A percentile compares a stretch with the other conserved stretches of the same genome.
These are phyloP conservation scores for Hybognathus amarus DNA, from an alignment of 2,797 vertebrate species.

Conservation along the genomic window DNA sequence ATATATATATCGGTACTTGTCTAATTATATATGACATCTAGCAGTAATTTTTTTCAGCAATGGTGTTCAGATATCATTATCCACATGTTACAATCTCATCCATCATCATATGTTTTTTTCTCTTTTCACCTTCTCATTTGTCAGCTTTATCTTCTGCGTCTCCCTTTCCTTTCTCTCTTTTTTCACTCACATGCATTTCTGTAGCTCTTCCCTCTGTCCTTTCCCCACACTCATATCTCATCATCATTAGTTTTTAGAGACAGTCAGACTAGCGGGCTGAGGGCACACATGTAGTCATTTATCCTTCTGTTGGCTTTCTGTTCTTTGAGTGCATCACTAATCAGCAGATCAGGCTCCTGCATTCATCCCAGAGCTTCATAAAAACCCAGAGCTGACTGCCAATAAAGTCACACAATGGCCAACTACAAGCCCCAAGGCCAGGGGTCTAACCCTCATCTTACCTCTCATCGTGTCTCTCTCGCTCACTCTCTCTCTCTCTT, in stretches of 20 bases:
- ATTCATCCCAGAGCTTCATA: conserved; percentile 84
- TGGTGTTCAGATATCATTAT: conserved; percentile 69
- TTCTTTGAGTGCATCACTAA: conserved; percentile 68
- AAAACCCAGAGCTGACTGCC: conserved; percentile 77
- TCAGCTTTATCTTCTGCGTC: conserved; percentile 12
- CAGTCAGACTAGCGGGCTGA: conserved; percentile 50
- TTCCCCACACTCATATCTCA: conserved; percentile 55
- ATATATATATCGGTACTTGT: background rate
- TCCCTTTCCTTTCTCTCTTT: conserved; percentile 57
- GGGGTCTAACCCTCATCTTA: conserved; percentile 58
- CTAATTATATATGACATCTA: conserved; percentile 59
- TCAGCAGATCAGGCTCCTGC: conserved; percentile 76
- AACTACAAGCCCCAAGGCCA: conserved; percentile 69
- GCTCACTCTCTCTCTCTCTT: conserved; percentile 34
- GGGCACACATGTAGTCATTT: conserved; percentile 59
- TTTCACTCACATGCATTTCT: conserved; percentile 52
- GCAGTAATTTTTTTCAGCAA: conserved; percentile 73
- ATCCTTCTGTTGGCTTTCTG: conserved; percentile 59
- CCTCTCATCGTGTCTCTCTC: conserved; percentile 37
- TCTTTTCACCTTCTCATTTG: conserved; percentile 61
- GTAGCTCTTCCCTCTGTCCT: conserved; percentile 64
- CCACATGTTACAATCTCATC: conserved; percentile 58
- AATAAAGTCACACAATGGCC: conserved; percentile 78
- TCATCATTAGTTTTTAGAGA: conserved; percentile 60
- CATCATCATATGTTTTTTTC: conserved; percentile 54